Evolutionary conservation across 2,888 invertebrate genomes (phyloP), one percentile per base, ranked within the genome.

Genomic region (Elysia crispata): DNA sequence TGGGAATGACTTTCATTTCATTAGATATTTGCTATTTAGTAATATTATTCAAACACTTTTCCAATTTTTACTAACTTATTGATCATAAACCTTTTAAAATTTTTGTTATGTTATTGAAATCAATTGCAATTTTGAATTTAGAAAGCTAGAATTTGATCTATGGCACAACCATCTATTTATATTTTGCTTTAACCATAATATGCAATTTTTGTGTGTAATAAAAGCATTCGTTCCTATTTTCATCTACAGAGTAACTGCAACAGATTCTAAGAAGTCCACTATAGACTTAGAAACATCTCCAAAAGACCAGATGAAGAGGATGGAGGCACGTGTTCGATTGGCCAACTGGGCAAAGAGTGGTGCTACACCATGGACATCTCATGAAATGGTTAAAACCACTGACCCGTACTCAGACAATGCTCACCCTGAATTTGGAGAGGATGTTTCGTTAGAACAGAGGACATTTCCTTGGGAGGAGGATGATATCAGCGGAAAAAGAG

Each of bases 321-420:
- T 80, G 1, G 80, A 76, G 49, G 80, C 80, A 0, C 25, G 66
- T 23, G 54, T 80, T 0, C 33, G 64, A 15, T 25, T 80, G 0
- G 76, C 54, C 0, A 72, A 76, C 57, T 80, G 80, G 80, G 76
- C 76, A n/a, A n/a, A 20, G 23, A 80, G 66, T 73, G 80, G 80
- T 18, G 64, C 62, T 33, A 76, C 54, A 57, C 80, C 80, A 13
- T 80, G 80, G 80, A 69, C 66, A n/a, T 18, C 60, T 33, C 60
- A 57, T 5, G 54, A 3, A 28, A 28, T 13, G 25, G 20, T 25
- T 5, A 3, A 6, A 41, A 41, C n/a, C 18, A 33, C 11, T 3
- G 25, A 70, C 41, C 49, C n/a, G 20, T 13, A 31, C n/a, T 33
- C 33, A 1, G 20, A 41, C 33, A 13, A 18, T 1, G 3, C 15